Evolutionary conservation across 2,797 vertebrate species (phyloP).

Genomic region (Cuniculus paca): DNA sequence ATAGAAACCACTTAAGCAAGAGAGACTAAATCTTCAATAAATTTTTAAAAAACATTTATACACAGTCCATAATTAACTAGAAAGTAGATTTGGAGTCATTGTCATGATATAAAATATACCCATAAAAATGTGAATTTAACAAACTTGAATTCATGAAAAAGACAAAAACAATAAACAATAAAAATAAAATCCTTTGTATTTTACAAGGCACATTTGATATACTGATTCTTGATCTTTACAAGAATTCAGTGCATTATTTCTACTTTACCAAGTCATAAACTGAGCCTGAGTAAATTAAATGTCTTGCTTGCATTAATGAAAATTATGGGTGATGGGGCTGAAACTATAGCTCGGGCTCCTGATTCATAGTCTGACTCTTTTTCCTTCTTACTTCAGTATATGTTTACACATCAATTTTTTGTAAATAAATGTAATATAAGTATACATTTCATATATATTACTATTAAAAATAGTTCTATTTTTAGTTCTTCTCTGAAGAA

Average conservation of each 20-base stretch:
- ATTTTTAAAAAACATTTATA: slow-evolving; percentile 12
- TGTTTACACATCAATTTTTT: neutral
- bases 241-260: slow-evolving; percentile 4
- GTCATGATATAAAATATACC: neutral
- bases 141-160: slow-evolving; percentile 38
- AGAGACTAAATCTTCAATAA: slow-evolving; percentile 49
- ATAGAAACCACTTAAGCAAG: neutral
- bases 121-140: slow-evolving; percentile 40
- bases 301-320: neutral
- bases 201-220: neutral
- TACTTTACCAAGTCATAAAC: neutral
- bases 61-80: slow-evolving; percentile 1
- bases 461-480: neutral
- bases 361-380: neutral
- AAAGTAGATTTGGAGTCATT: slow-evolving; percentile 37
- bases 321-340: neutral
- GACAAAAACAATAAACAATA: neutral
- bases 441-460: neutral
- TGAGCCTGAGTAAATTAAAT: neutral
- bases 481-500: slow-evolving; percentile 32
- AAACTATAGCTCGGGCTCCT: neutral
- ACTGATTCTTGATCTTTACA: neutral
- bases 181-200: slow-evolving; percentile 4
- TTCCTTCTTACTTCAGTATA: neutral
- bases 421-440: slow-evolving; percentile 16